phyloP scores from a whole-genome alignment of 2,113 vertebrate genomes.

The Gymnogyps californianus region DNA sequence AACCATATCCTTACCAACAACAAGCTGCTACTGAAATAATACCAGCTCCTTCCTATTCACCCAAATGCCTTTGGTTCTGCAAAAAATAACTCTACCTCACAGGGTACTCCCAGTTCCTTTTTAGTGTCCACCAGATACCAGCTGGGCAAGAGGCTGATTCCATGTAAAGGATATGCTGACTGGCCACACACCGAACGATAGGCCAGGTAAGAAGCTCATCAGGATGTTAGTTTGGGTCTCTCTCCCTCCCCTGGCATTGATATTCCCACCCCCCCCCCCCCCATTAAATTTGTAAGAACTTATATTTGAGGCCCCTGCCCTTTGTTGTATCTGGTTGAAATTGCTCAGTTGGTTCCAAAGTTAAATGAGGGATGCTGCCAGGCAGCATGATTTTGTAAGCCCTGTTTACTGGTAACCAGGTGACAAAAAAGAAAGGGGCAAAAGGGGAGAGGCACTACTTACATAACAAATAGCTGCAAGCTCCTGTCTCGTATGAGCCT shows the following conservation, averaged over 20 bases:
- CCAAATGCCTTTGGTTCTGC: background rate
- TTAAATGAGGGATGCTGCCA: background rate
- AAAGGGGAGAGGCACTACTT: slow-evolving; percentile 62
- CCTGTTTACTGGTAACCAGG: background rate
- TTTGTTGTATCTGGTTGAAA: background rate
- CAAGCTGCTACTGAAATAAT: background rate
- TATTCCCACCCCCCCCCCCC: too few relatives aligned
- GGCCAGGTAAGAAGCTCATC: background rate
- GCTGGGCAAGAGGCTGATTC: background rate
- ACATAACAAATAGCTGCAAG: slow-evolving; percentile 94
- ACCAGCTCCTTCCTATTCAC: background rate
- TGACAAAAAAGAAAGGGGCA: background rate
- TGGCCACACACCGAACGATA: background rate
- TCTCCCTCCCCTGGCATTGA: background rate
- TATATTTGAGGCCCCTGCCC: background rate
- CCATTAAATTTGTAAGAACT: background rate
- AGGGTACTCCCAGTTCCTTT: background rate
- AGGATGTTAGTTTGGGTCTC: background rate
- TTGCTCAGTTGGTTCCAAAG: background rate
- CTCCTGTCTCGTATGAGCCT: slow-evolving; percentile 86
- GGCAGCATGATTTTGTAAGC: background rate
- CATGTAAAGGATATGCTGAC: background rate
- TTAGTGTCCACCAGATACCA: background rate
- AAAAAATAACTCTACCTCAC: background rate
- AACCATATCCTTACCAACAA: background rate